phyloP scores from a whole-genome alignment of 2,113 vertebrate species.

The Triplophysa tibetana region DNA sequence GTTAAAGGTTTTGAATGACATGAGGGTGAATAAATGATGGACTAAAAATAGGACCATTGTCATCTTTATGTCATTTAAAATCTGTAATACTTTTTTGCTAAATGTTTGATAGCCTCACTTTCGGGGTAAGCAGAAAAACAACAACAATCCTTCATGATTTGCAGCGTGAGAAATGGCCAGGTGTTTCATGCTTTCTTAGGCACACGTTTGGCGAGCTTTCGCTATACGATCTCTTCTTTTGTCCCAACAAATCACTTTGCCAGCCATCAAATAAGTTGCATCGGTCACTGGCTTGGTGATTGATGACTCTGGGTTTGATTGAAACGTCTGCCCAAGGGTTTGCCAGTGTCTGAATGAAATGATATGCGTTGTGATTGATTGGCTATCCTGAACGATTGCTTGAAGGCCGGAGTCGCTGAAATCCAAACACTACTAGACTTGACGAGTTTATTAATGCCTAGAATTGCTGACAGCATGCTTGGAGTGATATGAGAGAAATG shows the following conservation, averaged over 20 bases:
- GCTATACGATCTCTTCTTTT: constrained; percentile 50
- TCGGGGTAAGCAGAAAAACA: background rate
- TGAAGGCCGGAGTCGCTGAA: constrained; percentile 62
- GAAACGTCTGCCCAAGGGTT: constrained; percentile 77
- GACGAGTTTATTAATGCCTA: constrained; percentile 51
- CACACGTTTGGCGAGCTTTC: constrained; percentile 37
- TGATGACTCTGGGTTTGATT: constrained; percentile 77
- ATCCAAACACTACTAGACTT: constrained; percentile 52
- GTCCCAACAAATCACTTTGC: constrained; percentile 58
- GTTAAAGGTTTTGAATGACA: too few relatives aligned
- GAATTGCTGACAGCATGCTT: constrained; percentile 41
- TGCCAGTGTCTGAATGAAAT: constrained; percentile 68
- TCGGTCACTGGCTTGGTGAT: constrained; percentile 62
- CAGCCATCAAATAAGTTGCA: constrained; percentile 52
- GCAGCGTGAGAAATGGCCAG: constrained; percentile 23
- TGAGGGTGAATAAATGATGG: too few relatives aligned
- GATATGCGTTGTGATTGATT: constrained; percentile 74
- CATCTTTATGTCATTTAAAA: too few relatives aligned
- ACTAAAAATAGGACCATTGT: too few relatives aligned
- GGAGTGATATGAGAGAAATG: constrained; percentile 8
- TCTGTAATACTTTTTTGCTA: too few relatives aligned
- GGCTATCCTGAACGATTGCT: constrained; percentile 59
- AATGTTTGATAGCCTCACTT: background rate
- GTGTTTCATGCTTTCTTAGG: constrained; percentile 32
- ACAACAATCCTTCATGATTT: constrained; percentile 12